Percentiles rank a stretch among this genome's conserved stretches.
phyloP scores from a whole-genome alignment of 2,888 invertebrate species.

The Ophion costatus region DNA sequence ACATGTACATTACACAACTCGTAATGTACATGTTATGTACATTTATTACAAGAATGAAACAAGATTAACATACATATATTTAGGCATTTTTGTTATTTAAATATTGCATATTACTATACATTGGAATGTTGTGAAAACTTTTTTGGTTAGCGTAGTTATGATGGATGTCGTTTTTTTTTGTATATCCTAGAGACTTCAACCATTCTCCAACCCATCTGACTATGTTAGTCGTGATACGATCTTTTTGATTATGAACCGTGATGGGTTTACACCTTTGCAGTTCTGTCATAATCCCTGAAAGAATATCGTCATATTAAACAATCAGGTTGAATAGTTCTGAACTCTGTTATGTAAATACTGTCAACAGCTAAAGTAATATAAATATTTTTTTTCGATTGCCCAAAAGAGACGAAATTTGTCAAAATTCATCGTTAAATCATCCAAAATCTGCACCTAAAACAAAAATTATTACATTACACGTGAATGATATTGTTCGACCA shows the following conservation, averaged over 20 bases:
- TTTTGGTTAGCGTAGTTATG: neutral
- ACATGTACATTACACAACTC: too few relatives aligned
- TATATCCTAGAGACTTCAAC: neutral
- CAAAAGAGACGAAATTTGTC: neutral
- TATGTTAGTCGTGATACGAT: constrained; percentile 1
- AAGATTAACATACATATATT: neutral
- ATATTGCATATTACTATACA: neutral
- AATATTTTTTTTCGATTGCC: neutral
- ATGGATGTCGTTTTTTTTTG: neutral
- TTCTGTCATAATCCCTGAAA: neutral
- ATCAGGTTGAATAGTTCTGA: neutral
- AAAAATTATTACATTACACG: constrained; percentile 1
- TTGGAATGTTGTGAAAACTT: neutral
- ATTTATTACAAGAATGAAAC: neutral
- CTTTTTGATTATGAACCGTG: constrained; percentile 1
- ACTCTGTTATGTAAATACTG: neutral
- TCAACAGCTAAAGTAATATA: neutral
- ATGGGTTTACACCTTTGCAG: neutral
- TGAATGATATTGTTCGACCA: neutral
- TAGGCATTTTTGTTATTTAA: neutral
- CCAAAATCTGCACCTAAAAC: constrained; percentile 11
- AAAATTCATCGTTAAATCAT: constrained; percentile 22
- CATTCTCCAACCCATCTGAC: neutral
- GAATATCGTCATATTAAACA: constrained; percentile 1
- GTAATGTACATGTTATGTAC: too few relatives aligned